Evolutionary conservation across 2,113 vertebrate genomes (phyloP), one percentile per base, ranked within the genome.

Genomic region (Aptenodytes patagonicus): DNA sequence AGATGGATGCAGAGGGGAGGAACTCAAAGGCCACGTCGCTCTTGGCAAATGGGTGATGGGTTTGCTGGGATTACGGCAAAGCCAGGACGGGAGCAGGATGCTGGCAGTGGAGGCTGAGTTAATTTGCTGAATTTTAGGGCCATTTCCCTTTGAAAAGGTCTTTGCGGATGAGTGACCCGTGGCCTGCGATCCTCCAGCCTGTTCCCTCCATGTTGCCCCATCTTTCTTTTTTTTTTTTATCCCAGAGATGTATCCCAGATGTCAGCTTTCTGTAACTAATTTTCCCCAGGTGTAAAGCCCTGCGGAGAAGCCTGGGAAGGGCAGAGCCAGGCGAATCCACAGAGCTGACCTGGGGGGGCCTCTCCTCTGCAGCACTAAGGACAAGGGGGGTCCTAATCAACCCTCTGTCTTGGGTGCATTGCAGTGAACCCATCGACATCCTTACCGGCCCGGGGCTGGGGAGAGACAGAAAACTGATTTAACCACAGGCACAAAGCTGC

Each of bases 181-280:
- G 38, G 26, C 36, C 61, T 28, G 24, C 0, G 2, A 32, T 44
- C n/a, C 1, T 0, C 60, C 73, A 44, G 26, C 60, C 55, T 1
- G 0, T 15, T 62, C 60, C 36, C 57, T 42, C 80, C 3, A 1
- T 2, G 0, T 24, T 60, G n/a, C n/a, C 58, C 46, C 17, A 3
- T 14, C 20, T 28, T 19, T 16, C 6, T 13, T 7, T 3, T 26
- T 11, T 24, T 36, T 21, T 7, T 24, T 9, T 3, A 36, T 40
- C 75, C 42, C 60, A 40, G 78, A 22, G 66, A 31, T 51, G 13
- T 19, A 38, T 73, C 54, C 94, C 87, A 84, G 79, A 71, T 84
- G 62, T 76, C 44, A 40, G 28, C 26, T 42, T 36, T 60, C 82
- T 66, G 77, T 22, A 77, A 51, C 20, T n/a, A 1, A 21, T 66